Evolutionary conservation across 2,797 vertebrate genomes (phyloP).

Genomic region (Sebastes diaconus): DNA sequence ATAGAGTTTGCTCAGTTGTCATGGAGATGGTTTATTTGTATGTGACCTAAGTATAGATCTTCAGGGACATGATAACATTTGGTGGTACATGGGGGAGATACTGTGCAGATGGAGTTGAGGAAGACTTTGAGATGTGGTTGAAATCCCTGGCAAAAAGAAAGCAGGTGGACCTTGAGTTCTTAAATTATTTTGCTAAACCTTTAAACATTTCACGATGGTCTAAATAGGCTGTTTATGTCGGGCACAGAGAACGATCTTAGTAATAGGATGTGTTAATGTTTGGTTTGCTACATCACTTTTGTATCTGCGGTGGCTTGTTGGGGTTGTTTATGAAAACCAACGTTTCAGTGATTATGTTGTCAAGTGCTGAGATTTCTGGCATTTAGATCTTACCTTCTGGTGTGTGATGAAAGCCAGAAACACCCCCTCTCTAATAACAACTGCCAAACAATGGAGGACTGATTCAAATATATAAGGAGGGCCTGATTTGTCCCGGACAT

Average conservation of each 20-base stretch:
- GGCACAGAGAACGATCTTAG: not conserved
- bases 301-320: not conserved
- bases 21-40: not conserved
- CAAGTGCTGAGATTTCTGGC: conserved; percentile 30
- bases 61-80: not conserved
- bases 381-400: conserved; percentile 44
- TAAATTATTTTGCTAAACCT: not conserved
- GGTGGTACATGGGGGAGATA: not conserved
- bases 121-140: not conserved
- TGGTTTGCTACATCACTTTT: conserved; percentile 1
- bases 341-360: conserved; percentile 29
- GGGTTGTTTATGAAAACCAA: not conserved
- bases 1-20: not conserved
- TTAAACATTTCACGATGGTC: not conserved
- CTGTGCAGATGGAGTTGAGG: not conserved
- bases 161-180: not conserved
- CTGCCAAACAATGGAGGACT: conserved; percentile 20
- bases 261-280: not conserved
- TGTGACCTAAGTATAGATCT: not conserved
- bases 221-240: not conserved
- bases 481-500: not conserved
- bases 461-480: conserved; percentile 2
- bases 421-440: conserved; percentile 25
- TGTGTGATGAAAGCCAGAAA: conserved; percentile 38
- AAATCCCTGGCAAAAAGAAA: not conserved